Evolutionary conservation across 2,113 vertebrate genomes (phyloP), one percentile per base, ranked within the genome.

Genomic region (Alaudala cheleensis): DNA sequence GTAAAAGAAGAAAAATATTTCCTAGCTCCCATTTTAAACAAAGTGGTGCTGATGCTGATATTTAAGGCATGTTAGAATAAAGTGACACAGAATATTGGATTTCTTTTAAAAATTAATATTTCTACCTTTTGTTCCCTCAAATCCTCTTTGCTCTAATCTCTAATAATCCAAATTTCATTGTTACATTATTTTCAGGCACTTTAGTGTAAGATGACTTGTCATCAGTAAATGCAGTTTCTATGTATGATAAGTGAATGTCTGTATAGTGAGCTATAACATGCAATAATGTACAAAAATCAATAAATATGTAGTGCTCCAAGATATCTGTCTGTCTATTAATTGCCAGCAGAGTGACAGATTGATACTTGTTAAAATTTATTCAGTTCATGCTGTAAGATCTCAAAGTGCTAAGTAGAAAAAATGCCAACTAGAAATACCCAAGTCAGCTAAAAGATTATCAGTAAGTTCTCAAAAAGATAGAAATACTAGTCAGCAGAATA

Each of bases 251-350:
- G 22, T 65, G 47, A 77, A 93, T 47, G 66, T 61, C 74, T 91
- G 34, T 79, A 90, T 28, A 66, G 29, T 71, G 51, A 96, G 15
- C 39, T 88, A 33, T 94, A 95, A 88, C 65, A 78, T 33, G 39
- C 60, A 54, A 79, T 83, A 83, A 47, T 21, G 42, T 42, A 82
- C 66, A 95, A 92, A 86, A 94, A 90, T 70, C 70, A 84, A 70
- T 89, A 88, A 95, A 92, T 82, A 87, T 26, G 40, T 66, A 89
- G 50, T 47, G 8, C n/a, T 81, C 25, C 14, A 42, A 91, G 40
- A 49, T 70, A 88, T 67, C 72, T n/a, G 40, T 77, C 72, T 95
- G n/a, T 45, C 83, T 93, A 45, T 80, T 94, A 96, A 79, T 94
- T 92, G 28, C 56, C 40, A 72, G 17, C 28, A 88, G 53, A 95